phyloP scores from a whole-genome alignment of 2,797 vertebrate species.

The Diceros bicornis region DNA sequence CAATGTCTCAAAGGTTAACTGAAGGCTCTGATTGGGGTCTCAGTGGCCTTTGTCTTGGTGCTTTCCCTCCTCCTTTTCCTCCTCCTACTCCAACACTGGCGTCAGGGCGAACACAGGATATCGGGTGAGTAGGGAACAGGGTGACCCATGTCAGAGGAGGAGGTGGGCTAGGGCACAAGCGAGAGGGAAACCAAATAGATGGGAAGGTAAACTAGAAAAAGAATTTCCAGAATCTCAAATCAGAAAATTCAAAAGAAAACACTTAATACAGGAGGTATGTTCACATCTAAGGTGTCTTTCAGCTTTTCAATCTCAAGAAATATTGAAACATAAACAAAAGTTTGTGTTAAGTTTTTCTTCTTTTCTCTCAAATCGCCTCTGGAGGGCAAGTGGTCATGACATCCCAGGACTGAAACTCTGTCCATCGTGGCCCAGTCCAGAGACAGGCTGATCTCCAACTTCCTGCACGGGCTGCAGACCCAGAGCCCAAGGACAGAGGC shows the following conservation, averaged over 20 bases:
- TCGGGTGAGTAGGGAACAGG: neutral
- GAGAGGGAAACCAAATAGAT: neutral
- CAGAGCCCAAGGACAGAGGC: too few species aligned
- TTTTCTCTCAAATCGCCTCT: too few species aligned
- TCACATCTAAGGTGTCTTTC: fast-evolving
- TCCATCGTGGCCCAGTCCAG: too few species aligned
- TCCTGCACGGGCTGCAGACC: too few species aligned
- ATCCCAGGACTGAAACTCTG: too few species aligned
- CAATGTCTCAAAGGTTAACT: neutral
- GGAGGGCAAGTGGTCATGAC: too few species aligned
- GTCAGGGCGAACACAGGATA: fast-evolving
- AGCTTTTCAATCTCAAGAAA: fast-evolving
- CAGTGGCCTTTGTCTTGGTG: neutral
- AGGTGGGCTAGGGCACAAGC: too few species aligned
- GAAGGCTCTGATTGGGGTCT: neutral
- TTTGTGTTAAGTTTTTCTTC: fast-evolving
- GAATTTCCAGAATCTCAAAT: neutral
- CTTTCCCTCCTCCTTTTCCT: neutral
- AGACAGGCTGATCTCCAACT: too few species aligned
- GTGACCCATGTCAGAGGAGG: fast-evolving
- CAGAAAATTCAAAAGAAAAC: neutral
- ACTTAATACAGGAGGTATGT: fast-evolving
- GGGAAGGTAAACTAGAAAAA: too few species aligned
- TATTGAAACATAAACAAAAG: fast-evolving
- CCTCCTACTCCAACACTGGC: fast-evolving